phyloP scores from a whole-genome alignment of 1,140 invertebrate genomes.

The Triops cancriformis region DNA sequence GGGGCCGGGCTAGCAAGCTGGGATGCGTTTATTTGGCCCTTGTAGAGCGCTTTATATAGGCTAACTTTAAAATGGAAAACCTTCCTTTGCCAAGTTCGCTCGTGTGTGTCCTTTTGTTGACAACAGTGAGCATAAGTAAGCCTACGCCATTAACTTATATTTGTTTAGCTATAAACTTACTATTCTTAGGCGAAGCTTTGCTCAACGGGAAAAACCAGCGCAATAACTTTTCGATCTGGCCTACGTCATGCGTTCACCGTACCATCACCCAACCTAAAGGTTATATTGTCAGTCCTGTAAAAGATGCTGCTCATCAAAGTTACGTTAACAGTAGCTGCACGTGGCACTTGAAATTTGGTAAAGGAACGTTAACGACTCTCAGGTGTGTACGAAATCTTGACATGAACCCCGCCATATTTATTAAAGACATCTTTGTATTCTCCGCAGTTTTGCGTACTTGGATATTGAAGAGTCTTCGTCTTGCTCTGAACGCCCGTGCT shows the following conservation, averaged over 20 bases:
- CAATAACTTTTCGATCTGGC: neutral
- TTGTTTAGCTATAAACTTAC: neutral
- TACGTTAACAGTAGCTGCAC: neutral
- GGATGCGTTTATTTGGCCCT: neutral
- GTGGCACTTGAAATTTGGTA: neutral
- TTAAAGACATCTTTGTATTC: neutral
- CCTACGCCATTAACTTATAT: neutral
- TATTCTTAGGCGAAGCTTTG: neutral
- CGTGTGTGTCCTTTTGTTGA: neutral
- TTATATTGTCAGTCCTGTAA: neutral
- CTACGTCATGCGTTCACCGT: neutral
- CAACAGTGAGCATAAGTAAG: neutral
- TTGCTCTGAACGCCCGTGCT: neutral
- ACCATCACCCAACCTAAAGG: neutral
- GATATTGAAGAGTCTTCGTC: neutral
- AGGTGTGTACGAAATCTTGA: neutral
- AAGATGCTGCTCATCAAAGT: neutral
- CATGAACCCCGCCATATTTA: neutral
- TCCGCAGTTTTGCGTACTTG: neutral
- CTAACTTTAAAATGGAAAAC: neutral
- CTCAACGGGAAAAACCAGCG: neutral
- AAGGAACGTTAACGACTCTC: neutral
- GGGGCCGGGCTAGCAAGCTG: neutral
- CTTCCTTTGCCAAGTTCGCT: neutral
- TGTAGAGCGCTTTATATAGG: neutral